Percentiles rank a stretch among this genome's conserved stretches.
Evolutionary conservation across 2,797 vertebrate species (phyloP).

Genomic region (Mus minutoides): DNA sequence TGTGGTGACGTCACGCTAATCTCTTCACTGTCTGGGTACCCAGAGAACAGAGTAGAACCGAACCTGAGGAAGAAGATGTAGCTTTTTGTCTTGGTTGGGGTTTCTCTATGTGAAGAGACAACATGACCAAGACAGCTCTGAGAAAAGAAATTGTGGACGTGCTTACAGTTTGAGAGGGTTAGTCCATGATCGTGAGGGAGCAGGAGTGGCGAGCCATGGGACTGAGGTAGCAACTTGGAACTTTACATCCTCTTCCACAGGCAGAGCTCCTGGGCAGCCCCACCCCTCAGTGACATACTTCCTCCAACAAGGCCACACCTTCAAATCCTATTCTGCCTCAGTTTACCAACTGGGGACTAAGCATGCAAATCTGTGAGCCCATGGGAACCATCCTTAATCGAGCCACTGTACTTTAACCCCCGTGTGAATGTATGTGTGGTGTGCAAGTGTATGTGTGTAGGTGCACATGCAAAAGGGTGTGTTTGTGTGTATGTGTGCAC

Average conservation of each 20-base stretch:
- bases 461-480: not conserved
- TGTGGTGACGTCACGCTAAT: not conserved
- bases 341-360: not conserved
- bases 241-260: not conserved
- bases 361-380: not conserved
- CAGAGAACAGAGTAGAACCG: not conserved
- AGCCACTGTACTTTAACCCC: no score
- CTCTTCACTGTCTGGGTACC: not conserved
- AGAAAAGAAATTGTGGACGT: not conserved
- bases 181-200: not conserved
- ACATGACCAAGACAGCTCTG: no score
- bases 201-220: not conserved
- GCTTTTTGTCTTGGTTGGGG: not conserved
- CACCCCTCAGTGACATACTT: not conserved
- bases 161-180: not conserved
- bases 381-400: not conserved
- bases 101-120: not conserved
- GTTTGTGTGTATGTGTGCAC: not conserved
- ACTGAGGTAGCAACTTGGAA: not conserved
- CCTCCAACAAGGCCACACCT: not conserved
- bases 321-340: not conserved
- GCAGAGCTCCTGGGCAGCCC: not conserved
- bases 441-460: not conserved
- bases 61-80: not conserved
- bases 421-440: not conserved